Conservation (phyloP, 2,113 vertebrate genomes). For the Salminus brasiliensis region DNA sequence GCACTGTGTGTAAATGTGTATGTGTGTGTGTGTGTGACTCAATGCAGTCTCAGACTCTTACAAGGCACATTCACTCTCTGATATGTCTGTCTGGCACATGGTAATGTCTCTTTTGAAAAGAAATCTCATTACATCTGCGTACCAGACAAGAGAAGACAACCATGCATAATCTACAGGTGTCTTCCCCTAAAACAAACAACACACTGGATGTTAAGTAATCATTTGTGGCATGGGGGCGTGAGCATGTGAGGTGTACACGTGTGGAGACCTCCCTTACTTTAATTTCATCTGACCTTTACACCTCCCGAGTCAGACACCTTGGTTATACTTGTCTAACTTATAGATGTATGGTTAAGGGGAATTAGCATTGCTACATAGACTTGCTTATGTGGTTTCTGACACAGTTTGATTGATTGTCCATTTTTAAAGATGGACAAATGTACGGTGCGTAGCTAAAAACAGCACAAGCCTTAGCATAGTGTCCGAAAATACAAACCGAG, state of each 20-base stretch:
- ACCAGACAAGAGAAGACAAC: slow-evolving; percentile 18
- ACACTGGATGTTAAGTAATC: background rate
- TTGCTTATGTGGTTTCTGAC: background rate
- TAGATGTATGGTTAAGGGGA: background rate
- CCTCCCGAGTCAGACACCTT: background rate
- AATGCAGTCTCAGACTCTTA: slow-evolving; percentile 7
- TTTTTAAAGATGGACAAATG: background rate
- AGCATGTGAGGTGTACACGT: background rate
- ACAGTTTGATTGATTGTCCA: background rate
- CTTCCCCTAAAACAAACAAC: background rate
- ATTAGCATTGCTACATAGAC: background rate
- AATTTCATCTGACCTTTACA: background rate
- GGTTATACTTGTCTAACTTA: background rate
- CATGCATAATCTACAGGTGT: slow-evolving; percentile 22
- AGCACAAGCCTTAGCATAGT: too few relatives aligned
- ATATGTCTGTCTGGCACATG: slow-evolving; percentile 18
- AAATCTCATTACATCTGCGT: slow-evolving; percentile 6
- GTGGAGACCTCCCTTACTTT: background rate
- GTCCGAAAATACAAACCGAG: too few relatives aligned
- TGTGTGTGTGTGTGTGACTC: slow-evolving; percentile 47
- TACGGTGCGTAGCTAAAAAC: too few relatives aligned
- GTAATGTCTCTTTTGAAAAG: slow-evolving; percentile 15
- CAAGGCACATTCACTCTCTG: background rate
- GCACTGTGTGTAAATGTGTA: slow-evolving; percentile 49
- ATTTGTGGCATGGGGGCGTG: background rate